Evolutionary conservation across 2,113 vertebrate species (phyloP).

Genomic region (Cebidichthys violaceus): DNA sequence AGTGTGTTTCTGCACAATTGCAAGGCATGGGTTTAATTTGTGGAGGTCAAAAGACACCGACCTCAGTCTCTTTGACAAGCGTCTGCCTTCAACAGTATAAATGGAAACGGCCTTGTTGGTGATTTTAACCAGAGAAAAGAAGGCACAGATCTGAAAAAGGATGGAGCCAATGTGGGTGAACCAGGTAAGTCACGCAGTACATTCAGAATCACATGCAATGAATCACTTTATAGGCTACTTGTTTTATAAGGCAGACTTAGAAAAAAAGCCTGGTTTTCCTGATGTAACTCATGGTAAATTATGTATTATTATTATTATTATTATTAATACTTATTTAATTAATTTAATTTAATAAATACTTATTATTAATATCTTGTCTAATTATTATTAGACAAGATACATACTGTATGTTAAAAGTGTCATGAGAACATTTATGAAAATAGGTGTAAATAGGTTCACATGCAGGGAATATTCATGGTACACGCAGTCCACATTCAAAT

Average conservation of each 20-base stretch:
- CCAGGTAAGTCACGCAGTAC: background rate
- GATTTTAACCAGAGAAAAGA: slow-evolving; percentile 8
- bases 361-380: too few relatives aligned
- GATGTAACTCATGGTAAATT: background rate
- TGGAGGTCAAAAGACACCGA: slow-evolving; percentile 27
- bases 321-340: too few relatives aligned
- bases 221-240: background rate
- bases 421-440: background rate
- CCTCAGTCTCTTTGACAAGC: slow-evolving; percentile 32
- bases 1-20: background rate
- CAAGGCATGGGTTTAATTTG: background rate
- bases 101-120: slow-evolving; percentile 33
- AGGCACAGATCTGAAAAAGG: slow-evolving; percentile 2
- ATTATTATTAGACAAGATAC: background rate
- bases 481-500: slow-evolving; percentile 21
- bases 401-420: background rate
- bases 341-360: too few relatives aligned
- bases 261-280: background rate
- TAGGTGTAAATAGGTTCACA: background rate
- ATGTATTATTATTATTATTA: too few relatives aligned
- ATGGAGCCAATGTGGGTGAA: background rate
- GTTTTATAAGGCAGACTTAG: background rate
- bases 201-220: background rate
- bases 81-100: slow-evolving; percentile 22
- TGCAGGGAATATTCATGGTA: slow-evolving; percentile 17